Base-by-base conservation (phyloP, 2,888 invertebrate species). In the Lochmaea crataegi region DNA sequence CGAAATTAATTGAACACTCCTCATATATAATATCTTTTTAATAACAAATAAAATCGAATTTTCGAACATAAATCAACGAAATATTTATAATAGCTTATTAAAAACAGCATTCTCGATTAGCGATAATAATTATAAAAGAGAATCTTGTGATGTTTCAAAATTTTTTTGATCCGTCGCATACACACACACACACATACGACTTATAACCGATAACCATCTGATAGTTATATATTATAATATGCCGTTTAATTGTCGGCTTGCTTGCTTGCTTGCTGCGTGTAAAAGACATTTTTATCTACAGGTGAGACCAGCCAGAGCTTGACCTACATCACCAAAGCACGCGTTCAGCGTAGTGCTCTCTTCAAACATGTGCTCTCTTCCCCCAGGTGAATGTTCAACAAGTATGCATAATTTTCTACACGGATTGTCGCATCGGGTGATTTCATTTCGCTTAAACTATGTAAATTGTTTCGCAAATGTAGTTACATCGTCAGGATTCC, bases 281-380 rank as follows among this genome's bases (percentile, higher is more conserved):
- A 65, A 72, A 56, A 72, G 73, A 74, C 65, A 53, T 67, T 56
- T 67, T 56, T 65, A 26, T 57, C 16, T 74, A 77, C 77, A 77
- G 77, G 74, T 77, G 77, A 76, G 70, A 66, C 42, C 41, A 42
- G 58, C 45, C 58, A 26, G 73, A 69, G 75, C 75, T 65, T 77
- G 75, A 77, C 77, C 75, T 77, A 77, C 77, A 74, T 75, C 75
- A 72, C 71, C 68, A 56, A 67, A 71, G 76, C 74, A 76, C 74
- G 76, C 76, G 74, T 69, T 58, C 63, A 61, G 56, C 66, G 67
- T 53, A 38, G 53, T 65, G 12, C 42, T 58, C 53, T 56, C 65
- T 32, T 32, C 32, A 48, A 66, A 69, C 75, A 73, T 73, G 42
- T 63, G 61, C 61, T 38, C 60, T 63, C 42, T n/a, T 63, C 2